A percentile compares a stretch with the other conserved stretches of the same genome.
Conservation (phyloP, 37 sponge, comb jelly and placozoan species). For the Beroe forskalii region DNA sequence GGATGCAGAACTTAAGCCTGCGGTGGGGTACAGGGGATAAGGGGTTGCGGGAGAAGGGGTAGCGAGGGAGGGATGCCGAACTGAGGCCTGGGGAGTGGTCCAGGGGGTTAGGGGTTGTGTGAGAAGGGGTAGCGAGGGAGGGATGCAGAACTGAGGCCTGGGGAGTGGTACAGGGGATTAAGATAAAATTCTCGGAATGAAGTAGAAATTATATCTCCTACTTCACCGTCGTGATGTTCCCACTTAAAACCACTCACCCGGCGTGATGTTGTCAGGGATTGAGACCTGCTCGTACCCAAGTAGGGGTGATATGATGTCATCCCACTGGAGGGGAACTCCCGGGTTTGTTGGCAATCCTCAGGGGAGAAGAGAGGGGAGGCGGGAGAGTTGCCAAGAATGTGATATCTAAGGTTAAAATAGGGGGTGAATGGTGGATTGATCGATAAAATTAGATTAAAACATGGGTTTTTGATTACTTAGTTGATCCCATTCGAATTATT, state of each 20-base stretch:
- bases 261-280: neutral
- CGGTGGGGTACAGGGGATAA: no score
- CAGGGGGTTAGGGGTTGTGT: no score
- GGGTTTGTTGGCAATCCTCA: slow-evolving; percentile 25
- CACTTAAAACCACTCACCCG: neutral
- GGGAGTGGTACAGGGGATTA: no score
- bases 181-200: no score
- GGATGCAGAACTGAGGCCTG: slow-evolving; percentile 4
- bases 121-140: slow-evolving; percentile 39
- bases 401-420: neutral
- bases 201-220: no score
- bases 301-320: neutral
- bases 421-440: no score
- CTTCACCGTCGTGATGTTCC: neutral
- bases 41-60: neutral
- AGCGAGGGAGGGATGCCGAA: neutral
- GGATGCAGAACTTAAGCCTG: neutral
- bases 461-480: no score
- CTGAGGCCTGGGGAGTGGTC: neutral
- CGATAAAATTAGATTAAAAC: no score
- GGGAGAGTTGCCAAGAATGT: neutral
- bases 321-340: neutral
- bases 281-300: neutral
- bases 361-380: slow-evolving; percentile 31
- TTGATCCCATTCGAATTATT: no score